Conservation (phyloP, 2,113 vertebrate species). For the Semicossyphus pulcher region DNA sequence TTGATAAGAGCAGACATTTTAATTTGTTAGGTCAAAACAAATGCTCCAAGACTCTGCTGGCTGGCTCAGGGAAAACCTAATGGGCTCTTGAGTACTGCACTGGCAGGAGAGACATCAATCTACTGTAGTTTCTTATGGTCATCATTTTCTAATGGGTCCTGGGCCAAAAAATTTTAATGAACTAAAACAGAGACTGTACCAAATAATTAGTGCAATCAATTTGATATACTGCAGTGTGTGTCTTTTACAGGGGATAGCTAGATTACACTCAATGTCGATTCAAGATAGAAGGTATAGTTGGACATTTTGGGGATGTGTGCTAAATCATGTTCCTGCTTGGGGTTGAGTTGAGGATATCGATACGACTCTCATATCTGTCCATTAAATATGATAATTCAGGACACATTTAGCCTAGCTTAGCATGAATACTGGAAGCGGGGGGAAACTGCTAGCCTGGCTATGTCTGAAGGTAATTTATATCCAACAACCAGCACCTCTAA, state of each 20-base stretch:
- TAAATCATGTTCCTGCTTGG: not conserved
- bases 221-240: slow-evolving; percentile 7
- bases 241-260: not conserved
- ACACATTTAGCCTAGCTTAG: not conserved
- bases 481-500: not conserved
- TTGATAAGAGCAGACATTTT: slow-evolving; percentile 79
- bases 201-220: slow-evolving; percentile 31
- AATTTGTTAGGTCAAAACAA: slow-evolving; percentile 78
- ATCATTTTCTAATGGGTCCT: slow-evolving; percentile 50
- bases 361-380: not conserved
- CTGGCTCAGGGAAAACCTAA: slow-evolving; percentile 63
- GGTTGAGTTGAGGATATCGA: not conserved
- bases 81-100: slow-evolving; percentile 55
- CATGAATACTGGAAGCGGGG: not conserved
- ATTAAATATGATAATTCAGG: not conserved
- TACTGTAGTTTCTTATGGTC: slow-evolving; percentile 39
- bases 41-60: slow-evolving; percentile 65
- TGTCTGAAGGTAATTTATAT: no score
- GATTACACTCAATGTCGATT: slow-evolving; percentile 8
- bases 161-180: slow-evolving; percentile 45
- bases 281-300: not conserved
- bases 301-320: not conserved
- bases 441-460: not conserved
- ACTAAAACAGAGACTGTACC: slow-evolving; percentile 47
- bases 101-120: slow-evolving; percentile 56